These are phyloP conservation scores for Pomacea maculata DNA, from an alignment of 1,140 invertebrate species.

Conservation along the genomic window DNA sequence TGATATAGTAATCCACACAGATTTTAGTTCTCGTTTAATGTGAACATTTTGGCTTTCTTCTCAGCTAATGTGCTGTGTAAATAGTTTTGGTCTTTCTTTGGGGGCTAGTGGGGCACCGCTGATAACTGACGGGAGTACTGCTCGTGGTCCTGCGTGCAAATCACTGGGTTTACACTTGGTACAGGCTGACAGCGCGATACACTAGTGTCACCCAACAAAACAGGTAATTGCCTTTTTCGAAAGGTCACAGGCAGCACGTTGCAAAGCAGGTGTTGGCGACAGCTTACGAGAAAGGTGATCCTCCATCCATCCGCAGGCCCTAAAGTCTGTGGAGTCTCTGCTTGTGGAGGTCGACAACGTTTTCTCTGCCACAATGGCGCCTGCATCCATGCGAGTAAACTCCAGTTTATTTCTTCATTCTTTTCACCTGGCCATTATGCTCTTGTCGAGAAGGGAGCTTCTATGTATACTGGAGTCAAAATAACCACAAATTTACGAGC, in stretches of 20 bases:
- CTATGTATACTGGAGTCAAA: background rate
- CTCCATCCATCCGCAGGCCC: background rate
- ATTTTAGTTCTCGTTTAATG: too few species aligned
- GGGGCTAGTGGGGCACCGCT: too few species aligned
- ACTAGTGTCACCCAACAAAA: too few species aligned
- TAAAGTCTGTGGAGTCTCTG: background rate
- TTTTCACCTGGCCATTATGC: background rate
- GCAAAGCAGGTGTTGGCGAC: background rate
- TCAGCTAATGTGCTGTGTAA: too few species aligned
- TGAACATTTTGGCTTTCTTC: too few species aligned
- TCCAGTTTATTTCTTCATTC: background rate
- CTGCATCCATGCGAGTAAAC: conserved; percentile 2
- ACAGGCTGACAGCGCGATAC: too few species aligned
- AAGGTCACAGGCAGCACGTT: background rate
- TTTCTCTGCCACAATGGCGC: background rate
- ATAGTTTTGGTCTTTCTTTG: too few species aligned
- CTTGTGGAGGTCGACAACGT: background rate
- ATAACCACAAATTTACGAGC: conserved; percentile 15
- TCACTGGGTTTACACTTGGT: too few species aligned
- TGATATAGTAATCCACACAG: too few species aligned
- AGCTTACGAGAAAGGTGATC: conserved; percentile 2
- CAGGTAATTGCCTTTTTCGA: too few species aligned
- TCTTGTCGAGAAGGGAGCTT: background rate
- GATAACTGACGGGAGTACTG: too few species aligned
- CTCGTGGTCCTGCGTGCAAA: too few species aligned